Base-by-base conservation (phyloP, 1,140 invertebrate genomes). In the Calliphora vicina region DNA sequence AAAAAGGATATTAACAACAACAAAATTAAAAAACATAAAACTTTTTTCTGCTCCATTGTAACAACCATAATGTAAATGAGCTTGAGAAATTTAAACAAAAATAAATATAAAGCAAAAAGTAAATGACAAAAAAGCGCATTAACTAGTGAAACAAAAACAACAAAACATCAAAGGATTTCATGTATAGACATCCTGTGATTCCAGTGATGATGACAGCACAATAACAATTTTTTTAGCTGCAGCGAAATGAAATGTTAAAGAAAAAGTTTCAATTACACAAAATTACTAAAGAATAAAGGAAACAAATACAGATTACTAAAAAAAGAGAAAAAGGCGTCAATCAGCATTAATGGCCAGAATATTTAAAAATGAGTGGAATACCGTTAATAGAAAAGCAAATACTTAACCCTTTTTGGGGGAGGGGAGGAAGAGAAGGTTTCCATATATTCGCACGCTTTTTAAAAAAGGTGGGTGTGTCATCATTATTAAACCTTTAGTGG, bases 261-360 rank as follows among this genome's bases (percentile, higher is more conserved):
- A 78, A 78, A 17, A 43, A 78, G 74, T 78, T 78, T 78, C 74
- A 78, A 78, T 78, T 78, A 78, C 74, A 78, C 74, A 78, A 78
- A 78, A 78, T 78, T 78, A 78, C 74, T 78, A 25, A 13, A 43
- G 20, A 43, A 43, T 45, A 76, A 76, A 57, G 15, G 0, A 57
- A 57, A 57, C 15, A n/a, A n/a, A 17, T n/a, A 57, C 1, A 57
- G 35, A 35, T 10, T 35, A 35, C 35, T 35, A 17, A 57, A n/a
- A n/a, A n/a, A 3, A 57, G 50, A n/a, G 50, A 57, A 35, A 78
- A 78, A 78, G 74, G 35, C 74, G 74, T 78, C 35, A 78, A 78
- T 78, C 74, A 78, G 74, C 35, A 78, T 78, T 78, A 78, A 78
- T 78, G 74, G 35, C 35, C 35, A 42, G 74, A 43, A 78, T 78